phyloP scores from a whole-genome alignment of 2,888 invertebrate species.

The Protonemura montana region DNA sequence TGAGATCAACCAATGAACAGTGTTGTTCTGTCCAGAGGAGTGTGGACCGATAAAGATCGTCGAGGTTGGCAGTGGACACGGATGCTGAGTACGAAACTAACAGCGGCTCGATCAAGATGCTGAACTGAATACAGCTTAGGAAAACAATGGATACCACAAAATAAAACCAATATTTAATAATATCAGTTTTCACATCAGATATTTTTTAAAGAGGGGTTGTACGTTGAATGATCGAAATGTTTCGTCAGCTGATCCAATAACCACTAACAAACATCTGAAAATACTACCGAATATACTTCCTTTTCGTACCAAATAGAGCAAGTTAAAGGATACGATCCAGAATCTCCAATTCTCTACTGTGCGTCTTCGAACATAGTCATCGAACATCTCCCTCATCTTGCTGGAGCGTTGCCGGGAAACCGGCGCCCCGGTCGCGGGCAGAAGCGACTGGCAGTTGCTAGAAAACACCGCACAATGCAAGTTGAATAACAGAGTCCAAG shows the following conservation, averaged over 20 bases:
- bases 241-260: no score
- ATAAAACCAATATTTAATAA: no score
- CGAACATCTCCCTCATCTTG: conserved; percentile 93
- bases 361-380: conserved; percentile 84
- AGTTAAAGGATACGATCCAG: conserved; percentile 89
- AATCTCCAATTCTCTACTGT: conserved; percentile 96
- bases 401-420: conserved; percentile 88
- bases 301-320: no score
- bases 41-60: conserved; percentile 91
- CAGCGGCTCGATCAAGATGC: conserved; percentile 83
- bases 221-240: no score
- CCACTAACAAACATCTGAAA: no score
- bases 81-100: conserved; percentile 86
- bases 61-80: conserved; percentile 89
- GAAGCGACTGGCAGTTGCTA: conserved; percentile 91
- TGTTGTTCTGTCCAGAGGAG: conserved; percentile 96
- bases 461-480: conserved; percentile 52
- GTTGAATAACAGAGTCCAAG: not conserved
- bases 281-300: no score
- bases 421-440: conserved; percentile 95
- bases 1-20: conserved; percentile 91
- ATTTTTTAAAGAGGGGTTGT: not conserved
- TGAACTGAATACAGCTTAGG: conserved; percentile 71
- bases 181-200: no score
- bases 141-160: not conserved